phyloP scores from a whole-genome alignment of 92 coral and sea anemone species.

The Epizoanthus stellaris region DNA sequence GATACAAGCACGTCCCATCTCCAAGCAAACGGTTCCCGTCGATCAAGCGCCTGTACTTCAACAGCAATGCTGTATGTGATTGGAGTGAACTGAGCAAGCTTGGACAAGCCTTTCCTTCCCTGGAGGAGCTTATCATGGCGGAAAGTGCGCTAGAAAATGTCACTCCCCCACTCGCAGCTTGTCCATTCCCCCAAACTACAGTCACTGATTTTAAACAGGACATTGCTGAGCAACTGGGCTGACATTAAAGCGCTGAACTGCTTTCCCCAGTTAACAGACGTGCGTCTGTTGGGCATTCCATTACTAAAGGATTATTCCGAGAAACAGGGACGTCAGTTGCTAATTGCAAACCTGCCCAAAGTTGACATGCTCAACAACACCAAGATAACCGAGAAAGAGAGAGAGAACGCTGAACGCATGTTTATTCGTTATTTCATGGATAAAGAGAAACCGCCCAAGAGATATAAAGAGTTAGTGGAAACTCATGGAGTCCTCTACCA shows the following conservation, averaged over 20 bases:
- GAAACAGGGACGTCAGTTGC: slow-evolving; percentile 74
- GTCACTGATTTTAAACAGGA: slow-evolving; percentile 74
- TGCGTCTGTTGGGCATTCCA: slow-evolving; percentile 87
- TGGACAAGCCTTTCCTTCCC: slow-evolving; percentile 81
- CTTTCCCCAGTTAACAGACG: slow-evolving; percentile 75
- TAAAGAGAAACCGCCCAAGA: slow-evolving; percentile 66
- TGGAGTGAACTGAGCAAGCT: slow-evolving; percentile 84
- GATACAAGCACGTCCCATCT: slow-evolving; percentile 69
- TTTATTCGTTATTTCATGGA: slow-evolving; percentile 85
- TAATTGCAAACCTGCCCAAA: slow-evolving; percentile 91
- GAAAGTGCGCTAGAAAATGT: slow-evolving; percentile 80
- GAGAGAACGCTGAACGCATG: slow-evolving; percentile 90
- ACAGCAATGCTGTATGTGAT: slow-evolving; percentile 67
- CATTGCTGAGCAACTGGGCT: slow-evolving; percentile 73
- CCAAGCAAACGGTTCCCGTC: slow-evolving; percentile 61
- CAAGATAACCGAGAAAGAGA: slow-evolving; percentile 64
- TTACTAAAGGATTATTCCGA: slow-evolving; percentile 57
- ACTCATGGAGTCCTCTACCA: slow-evolving; percentile 76
- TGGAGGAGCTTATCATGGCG: slow-evolving; percentile 80
- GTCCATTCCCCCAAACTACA: slow-evolving; percentile 74
- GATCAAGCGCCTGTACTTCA: slow-evolving; percentile 78
- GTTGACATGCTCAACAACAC: slow-evolving; percentile 82
- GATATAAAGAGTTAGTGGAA: slow-evolving; percentile 76
- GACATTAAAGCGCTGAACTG: slow-evolving; percentile 82
- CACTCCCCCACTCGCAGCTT: slow-evolving; percentile 31